These are phyloP conservation scores for Eidolon helvum DNA, from an alignment of 2,113 vertebrate species.

Conservation along the genomic window DNA sequence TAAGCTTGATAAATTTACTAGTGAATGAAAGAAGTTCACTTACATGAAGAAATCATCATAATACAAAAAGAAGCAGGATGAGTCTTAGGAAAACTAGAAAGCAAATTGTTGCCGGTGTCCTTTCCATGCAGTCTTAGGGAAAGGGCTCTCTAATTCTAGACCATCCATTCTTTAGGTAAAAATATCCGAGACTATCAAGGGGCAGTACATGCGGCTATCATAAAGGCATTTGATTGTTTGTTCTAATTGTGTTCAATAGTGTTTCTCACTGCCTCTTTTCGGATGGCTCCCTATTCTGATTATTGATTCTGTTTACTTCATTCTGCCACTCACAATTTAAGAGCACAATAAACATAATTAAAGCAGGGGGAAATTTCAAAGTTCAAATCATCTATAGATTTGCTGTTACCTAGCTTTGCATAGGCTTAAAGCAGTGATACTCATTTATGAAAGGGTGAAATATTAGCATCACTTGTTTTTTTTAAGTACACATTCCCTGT, in stretches of 20 bases:
- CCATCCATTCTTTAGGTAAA: neutral
- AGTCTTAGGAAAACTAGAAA: slow-evolving; percentile 4
- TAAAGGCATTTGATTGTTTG: neutral
- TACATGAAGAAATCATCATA: slow-evolving; percentile 22
- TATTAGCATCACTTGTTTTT: neutral
- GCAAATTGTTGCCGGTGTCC: neutral
- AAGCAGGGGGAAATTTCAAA: neutral
- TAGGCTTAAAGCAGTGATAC: neutral
- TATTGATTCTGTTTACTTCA: neutral
- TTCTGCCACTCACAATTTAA: neutral
- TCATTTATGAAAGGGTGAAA: neutral
- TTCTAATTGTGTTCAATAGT: neutral
- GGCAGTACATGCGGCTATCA: neutral
- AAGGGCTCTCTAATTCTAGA: neutral
- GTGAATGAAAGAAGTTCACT: neutral
- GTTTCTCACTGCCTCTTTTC: neutral
- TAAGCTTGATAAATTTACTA: neutral
- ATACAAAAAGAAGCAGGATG: neutral
- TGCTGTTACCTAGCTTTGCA: neutral
- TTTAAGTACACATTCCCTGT: neutral
- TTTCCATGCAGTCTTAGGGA: neutral
- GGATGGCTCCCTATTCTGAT: neutral
- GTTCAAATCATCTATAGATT: neutral
- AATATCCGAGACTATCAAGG: neutral
- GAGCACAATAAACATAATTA: neutral